A percentile compares a stretch with the other conserved stretches of the same genome.
Evolutionary conservation across 2,888 invertebrate genomes (phyloP).

Genomic region (Megalurothrips usitatus): DNA sequence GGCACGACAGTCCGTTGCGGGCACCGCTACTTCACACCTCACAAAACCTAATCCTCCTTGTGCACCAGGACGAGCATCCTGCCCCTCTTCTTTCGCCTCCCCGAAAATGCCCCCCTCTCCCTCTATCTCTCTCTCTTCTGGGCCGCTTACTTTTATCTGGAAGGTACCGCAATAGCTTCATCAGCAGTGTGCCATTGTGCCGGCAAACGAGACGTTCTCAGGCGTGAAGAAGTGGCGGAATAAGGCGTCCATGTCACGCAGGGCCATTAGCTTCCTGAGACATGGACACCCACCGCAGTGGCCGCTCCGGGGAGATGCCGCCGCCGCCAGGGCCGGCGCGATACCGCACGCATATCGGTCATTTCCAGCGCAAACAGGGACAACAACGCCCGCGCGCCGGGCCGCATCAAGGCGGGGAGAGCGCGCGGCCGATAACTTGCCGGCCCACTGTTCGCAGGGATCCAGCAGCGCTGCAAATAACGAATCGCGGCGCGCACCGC

Average conservation of each 20-base stretch:
- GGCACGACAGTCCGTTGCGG: not conserved
- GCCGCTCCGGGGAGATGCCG: no score
- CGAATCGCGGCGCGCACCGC: not conserved
- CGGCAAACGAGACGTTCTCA: constrained; percentile 9
- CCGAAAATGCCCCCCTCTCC: not conserved
- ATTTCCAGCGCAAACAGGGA: not conserved
- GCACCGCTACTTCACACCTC: constrained; percentile 24
- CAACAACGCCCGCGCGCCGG: not conserved
- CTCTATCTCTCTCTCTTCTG: not conserved
- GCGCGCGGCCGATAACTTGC: not conserved
- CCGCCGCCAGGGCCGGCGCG: not conserved
- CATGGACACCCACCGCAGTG: not conserved
- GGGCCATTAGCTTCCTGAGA: not conserved
- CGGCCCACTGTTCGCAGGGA: not conserved
- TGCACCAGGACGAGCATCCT: not conserved
- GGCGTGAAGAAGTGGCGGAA: not conserved
- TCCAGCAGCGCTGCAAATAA: not conserved
- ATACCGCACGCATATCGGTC: no score
- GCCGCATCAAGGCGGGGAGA: not conserved
- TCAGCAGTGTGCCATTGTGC: not conserved
- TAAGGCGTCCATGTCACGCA: not conserved
- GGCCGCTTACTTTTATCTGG: not conserved
- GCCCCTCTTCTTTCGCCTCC: not conserved
- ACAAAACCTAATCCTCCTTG: constrained; percentile 4
- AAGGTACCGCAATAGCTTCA: constrained; percentile 4